Base-by-base conservation (phyloP, 2,797 vertebrate genomes). In the Aplochiton taeniatus region DNA sequence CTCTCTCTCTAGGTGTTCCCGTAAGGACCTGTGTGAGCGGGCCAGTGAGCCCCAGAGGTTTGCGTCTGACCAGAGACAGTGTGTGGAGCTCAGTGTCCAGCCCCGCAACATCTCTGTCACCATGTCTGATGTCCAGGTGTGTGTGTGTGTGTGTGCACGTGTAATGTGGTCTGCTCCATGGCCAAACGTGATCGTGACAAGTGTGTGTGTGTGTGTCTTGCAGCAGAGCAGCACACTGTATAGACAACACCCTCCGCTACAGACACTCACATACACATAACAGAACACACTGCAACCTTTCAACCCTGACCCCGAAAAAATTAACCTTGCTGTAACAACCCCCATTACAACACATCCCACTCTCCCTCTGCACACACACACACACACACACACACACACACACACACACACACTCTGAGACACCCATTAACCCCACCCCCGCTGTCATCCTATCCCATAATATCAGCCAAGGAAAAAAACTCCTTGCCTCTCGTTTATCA, bases 41-140 rank as follows among this genome's bases (percentile, higher is more conserved):
- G 96, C 97, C 0, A 92, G 93, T 0, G 96, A 98, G 84, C 92
- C 92, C 0, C 96, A 95, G 89, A 93, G 96, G 70, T 99, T 98
- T 0, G 92, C 97, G 0, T 94, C 96, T 0, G 93, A 95, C 76
- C 92, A 93, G 76, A 90, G 76, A 13, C 95, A 97, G 85, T 99
- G 97, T 0, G 96, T 99, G 31, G 94, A 93, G 75, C 94, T 99
- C 66, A 93, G 86, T 0, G 95, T 99, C 62, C 93, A 95, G 85
- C 97, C 97, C 0, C 90, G 78, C 57, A 99, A 98, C 59, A 95
- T 99, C 81, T 99, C 97, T 0, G 97, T 98, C 87, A 99, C 97
- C 82, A 94, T 95, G 94, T 96, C 96, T 0, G 93, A 96, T 84
- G 96, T 98, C 63, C 94, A 95, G 92, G 97, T 98, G 82, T 74